Evolutionary conservation across 2,113 vertebrate species (phyloP), one percentile per base, ranked within the genome.

Genomic region (Eolophus roseicapilla): DNA sequence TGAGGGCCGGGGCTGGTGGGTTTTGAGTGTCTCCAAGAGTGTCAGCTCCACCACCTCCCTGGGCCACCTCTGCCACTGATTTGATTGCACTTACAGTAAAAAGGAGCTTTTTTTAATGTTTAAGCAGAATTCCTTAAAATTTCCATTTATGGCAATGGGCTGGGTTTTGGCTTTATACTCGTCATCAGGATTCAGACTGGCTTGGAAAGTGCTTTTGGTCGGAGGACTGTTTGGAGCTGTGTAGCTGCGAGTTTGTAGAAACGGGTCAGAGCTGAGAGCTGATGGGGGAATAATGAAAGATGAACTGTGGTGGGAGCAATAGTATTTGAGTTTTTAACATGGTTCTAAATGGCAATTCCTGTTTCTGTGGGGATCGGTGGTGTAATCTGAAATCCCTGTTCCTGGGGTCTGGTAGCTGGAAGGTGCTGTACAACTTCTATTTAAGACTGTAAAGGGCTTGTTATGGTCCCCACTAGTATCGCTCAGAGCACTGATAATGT

Each of bases 381-480:
- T 64, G 76, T 53, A 60, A 33, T 82, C 3, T 85, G 44, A 81
- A 47, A 33, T 53, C 27, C 13, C 11, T 65, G 69, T 80, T 68
- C 24, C 24, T 39, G 68, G 10, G 17, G 23, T 29, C 17, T 63
- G 41, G 28, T 17, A 16, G 31, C 46, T 71, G 59, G 59, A 70
- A 76, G 44, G 31, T 71, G 24, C 50, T 62, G 13, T 39, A 16
- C 49, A 41, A 20, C 46, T 62, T 41, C 73, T 64, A 60, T 83
- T 21, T 10, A 37, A 65, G 69, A 24, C 24, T 88, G 60, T 19
- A 11, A 80, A 88, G 67, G 59, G 44, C 47, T 82, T 47, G 19
- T 77, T 60, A 23, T 0, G 0, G 35, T 75, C 31, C 35, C 62
- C 1, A 1, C 64, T 82, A 17, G 35, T 17, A 13, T 47, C 0